Percentiles rank a stretch among this genome's conserved stretches.
Conservation (phyloP, 1,140 invertebrate species). For the Drosophila dunni region DNA sequence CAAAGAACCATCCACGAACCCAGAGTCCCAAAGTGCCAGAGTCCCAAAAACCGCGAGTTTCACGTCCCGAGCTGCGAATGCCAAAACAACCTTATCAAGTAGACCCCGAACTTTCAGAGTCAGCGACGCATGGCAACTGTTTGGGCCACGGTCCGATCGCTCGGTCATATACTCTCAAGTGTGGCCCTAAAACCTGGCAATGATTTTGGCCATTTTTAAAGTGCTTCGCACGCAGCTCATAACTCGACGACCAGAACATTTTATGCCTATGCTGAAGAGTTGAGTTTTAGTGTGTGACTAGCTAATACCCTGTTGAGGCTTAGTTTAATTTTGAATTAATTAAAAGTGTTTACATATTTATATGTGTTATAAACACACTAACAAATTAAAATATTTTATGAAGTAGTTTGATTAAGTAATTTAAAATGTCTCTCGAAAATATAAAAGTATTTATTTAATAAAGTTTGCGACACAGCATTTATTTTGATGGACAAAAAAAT, state of each 20-base stretch:
- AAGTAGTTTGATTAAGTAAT: too few relatives aligned
- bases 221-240: slow-evolving; percentile 39
- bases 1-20: slow-evolving; percentile 50
- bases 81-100: background rate
- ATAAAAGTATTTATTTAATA: too few relatives aligned
- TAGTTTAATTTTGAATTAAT: too few relatives aligned
- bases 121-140: slow-evolving; percentile 68
- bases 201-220: background rate
- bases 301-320: background rate
- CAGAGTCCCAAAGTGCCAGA: slow-evolving; percentile 2
- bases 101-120: slow-evolving; percentile 25
- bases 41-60: slow-evolving; percentile 3
- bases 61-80: background rate
- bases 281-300: background rate
- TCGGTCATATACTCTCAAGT: slow-evolving; percentile 49
- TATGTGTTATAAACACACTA: too few relatives aligned
- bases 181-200: background rate
- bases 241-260: slow-evolving; percentile 6
- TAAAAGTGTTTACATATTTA: too few relatives aligned
- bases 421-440: too few relatives aligned
- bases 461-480: too few relatives aligned
- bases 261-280: background rate
- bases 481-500: too few relatives aligned
- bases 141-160: slow-evolving; percentile 21
- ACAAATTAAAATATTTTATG: too few relatives aligned